Conservation (phyloP, 2,113 vertebrate genomes). For the Crotalus helleri region DNA sequence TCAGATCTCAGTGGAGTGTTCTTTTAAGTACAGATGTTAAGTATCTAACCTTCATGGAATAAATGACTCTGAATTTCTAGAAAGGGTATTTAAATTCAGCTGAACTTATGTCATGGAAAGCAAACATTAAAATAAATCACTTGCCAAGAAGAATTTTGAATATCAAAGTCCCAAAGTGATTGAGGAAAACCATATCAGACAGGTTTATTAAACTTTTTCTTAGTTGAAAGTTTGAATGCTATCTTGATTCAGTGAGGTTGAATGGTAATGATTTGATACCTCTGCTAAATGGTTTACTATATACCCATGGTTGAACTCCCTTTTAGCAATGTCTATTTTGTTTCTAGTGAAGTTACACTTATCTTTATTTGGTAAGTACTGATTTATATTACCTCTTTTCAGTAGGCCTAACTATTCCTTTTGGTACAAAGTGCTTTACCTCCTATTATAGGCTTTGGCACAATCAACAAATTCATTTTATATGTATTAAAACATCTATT, state of each 20-base stretch:
- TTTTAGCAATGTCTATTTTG: neutral
- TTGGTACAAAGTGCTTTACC: neutral
- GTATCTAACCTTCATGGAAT: neutral
- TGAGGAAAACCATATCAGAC: neutral
- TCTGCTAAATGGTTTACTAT: neutral
- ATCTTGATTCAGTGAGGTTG: neutral
- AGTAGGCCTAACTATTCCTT: neutral
- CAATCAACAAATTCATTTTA: neutral
- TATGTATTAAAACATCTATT: neutral
- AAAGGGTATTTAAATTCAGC: neutral
- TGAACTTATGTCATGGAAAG: conserved; percentile 1
- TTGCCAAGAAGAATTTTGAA: neutral
- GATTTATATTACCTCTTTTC: neutral
- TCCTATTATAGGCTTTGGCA: neutral
- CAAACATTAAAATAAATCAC: neutral
- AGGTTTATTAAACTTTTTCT: neutral
- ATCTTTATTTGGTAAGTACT: neutral
- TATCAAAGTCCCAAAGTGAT: neutral
- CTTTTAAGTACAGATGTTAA: neutral
- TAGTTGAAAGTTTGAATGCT: neutral
- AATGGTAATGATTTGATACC: neutral
- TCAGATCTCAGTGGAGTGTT: neutral
- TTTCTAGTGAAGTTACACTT: neutral
- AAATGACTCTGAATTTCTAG: neutral
- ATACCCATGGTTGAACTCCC: neutral